Base-by-base conservation (phyloP, 2,888 invertebrate species). In the Lasius fuliginosus region DNA sequence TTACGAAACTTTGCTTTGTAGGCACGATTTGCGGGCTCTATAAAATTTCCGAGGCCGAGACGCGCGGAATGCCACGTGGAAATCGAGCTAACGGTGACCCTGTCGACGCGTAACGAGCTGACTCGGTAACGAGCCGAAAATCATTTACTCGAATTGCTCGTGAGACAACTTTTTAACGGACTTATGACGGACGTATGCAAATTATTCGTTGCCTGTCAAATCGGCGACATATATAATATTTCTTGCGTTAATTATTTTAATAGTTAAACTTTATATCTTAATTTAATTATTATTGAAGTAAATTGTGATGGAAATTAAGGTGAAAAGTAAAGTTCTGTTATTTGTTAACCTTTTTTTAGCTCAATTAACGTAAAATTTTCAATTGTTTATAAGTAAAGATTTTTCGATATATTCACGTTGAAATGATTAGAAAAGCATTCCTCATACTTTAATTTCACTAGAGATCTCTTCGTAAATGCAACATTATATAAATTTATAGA, bases 61-160 rank as follows among this genome's bases (percentile, higher is more conserved):
- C 68, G 42, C 36, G n/a, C 56, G n/a, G 42, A 68, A 68, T 58
- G 68, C 30, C 68, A 68, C 30, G 18, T 36, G 62, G 62, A 81
- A 81, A 60, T 69, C 46, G 49, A 81, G 42, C 68, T 53, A 60
- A 65, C 76, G 83, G 76, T 84, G 87, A 84, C 83, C 82, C 77
- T 82, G 85, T 46, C 79, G 65, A 81, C 79, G 18, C 71, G 79
- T 75, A 81, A 84, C 86, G 85, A 87, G 86, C 83, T 84, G 75
- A 84, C 82, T 82, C 75, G 85, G 84, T 86, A 88, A 88, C 85
- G 81, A 87, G 76, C 82, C 85, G 83, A 88, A 77, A 82, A 85
- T 77, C 76, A 85, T 84, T 85, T 85, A 81, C 81, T 68, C 58
- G 82, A 87, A 83, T 88, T 85, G 58, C 76, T 82, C 62, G 77